Evolutionary conservation across 2,797 vertebrate species (phyloP), one percentile per base, ranked within the genome.

Genomic region (Yasuhikotakia modesta): DNA sequence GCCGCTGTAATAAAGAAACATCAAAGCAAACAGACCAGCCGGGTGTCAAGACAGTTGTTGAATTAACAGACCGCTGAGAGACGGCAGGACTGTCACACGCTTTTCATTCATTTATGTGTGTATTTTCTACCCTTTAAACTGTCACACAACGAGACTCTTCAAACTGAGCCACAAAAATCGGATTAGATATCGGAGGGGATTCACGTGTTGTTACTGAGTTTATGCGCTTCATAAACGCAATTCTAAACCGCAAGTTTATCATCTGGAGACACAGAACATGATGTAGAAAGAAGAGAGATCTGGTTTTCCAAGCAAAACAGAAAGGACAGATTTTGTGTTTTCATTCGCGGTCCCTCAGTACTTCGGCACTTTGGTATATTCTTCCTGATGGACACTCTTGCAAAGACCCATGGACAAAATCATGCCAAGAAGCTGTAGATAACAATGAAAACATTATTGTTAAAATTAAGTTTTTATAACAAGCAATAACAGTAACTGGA

Each of bases 361-460:
- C 89, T 96, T 97, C 76, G 97, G 96, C 83, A 99, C 97, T 92
- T 98, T 96, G 91, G 94, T 97, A 91, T 99, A 99, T 79, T 96
- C 95, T 87, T 96, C 96, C 0, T 88, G 93, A 50, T 92, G 95
- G 64, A 98, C 81, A 65, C 91, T 95, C 85, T 91, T 96, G 91
- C 96, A 99, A 80, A 98, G 83, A 13, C 94, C 95, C 84, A 98
- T 93, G 82, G 97, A 95, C 79, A 98, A 88, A 64, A 96, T 87
- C 94, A 98, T 95, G 17, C 96, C 97, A 87, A 99, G 91, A 81
- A 99, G 88, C 97, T 99, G 92, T 6, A 67, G 83, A 53, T 30
- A 48, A 55, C 39, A 43, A 35, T 35, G 3, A 35, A 43, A 43
- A 43, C 7, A 10, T 43, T 43, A 43, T 43, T 43, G 8, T 43